Evolutionary conservation across 1,140 invertebrate genomes (phyloP).

Genomic region (Leptinotarsa lineolata): DNA sequence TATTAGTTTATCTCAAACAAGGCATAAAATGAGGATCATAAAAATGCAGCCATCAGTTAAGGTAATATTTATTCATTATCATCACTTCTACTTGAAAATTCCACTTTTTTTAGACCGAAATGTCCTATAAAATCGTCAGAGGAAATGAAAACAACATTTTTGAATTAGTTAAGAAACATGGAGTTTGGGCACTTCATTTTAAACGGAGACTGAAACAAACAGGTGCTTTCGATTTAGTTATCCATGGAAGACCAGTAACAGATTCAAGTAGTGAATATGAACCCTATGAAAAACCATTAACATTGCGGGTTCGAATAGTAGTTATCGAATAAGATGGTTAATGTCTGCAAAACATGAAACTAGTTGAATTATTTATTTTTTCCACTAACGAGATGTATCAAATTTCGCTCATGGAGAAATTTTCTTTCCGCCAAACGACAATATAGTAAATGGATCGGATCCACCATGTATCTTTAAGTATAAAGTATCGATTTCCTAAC

Average conservation of each 20-base stretch:
- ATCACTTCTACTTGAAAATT: not conserved
- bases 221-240: conserved; percentile 63
- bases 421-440: not conserved
- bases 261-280: conserved; percentile 45
- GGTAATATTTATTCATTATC: conserved; percentile 50
- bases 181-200: conserved; percentile 69
- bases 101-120: conserved; percentile 57
- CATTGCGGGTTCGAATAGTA: conserved; percentile 57
- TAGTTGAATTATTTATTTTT: not conserved
- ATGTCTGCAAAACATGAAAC: not conserved
- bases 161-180: conserved; percentile 66
- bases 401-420: not conserved
- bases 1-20: conserved; percentile 65
- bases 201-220: conserved; percentile 61
- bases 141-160: conserved; percentile 71
- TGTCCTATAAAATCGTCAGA: conserved; percentile 67
- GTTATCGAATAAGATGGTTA: conserved; percentile 34
- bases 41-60: conserved; percentile 69
- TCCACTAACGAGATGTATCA: not conserved
- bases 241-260: conserved; percentile 59
- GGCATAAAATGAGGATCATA: conserved; percentile 66
- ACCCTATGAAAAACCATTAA: conserved; percentile 63
- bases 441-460: not conserved
- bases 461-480: not conserved
- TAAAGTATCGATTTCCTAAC: not conserved